Conservation (phyloP, 2,797 vertebrate genomes). For the Syncerus caffer region DNA sequence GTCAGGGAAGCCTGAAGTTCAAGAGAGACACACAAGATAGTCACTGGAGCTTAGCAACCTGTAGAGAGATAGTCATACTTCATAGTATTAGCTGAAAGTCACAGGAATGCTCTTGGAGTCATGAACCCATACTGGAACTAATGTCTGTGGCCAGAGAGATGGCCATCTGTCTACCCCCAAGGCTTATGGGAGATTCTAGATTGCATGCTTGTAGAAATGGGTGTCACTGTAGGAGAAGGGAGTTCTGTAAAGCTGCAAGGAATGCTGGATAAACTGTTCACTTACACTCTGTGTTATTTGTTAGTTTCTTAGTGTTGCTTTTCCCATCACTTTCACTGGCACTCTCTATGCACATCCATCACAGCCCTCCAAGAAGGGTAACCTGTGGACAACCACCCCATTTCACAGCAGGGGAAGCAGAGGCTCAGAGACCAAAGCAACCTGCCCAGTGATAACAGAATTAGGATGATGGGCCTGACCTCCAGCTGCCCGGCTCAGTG, state of each 20-base stretch:
- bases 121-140: neutral
- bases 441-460: neutral
- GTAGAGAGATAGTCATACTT: neutral
- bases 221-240: neutral
- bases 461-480: neutral
- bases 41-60: neutral
- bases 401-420: neutral
- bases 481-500: neutral
- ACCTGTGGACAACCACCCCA: neutral
- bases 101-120: neutral
- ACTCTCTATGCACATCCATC: neutral
- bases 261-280: neutral
- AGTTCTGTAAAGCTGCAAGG: neutral
- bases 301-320: neutral
- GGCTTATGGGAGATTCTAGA: neutral
- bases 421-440: neutral
- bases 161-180: neutral
- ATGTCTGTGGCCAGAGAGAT: neutral
- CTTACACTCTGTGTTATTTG: neutral
- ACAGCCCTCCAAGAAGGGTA: neutral
- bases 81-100: neutral
- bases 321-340: neutral
- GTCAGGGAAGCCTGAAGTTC: neutral
- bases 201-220: neutral
- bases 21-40: neutral